Evolutionary conservation across 2,888 invertebrate species (phyloP).

Genomic region (Criorhina ranunculi): DNA sequence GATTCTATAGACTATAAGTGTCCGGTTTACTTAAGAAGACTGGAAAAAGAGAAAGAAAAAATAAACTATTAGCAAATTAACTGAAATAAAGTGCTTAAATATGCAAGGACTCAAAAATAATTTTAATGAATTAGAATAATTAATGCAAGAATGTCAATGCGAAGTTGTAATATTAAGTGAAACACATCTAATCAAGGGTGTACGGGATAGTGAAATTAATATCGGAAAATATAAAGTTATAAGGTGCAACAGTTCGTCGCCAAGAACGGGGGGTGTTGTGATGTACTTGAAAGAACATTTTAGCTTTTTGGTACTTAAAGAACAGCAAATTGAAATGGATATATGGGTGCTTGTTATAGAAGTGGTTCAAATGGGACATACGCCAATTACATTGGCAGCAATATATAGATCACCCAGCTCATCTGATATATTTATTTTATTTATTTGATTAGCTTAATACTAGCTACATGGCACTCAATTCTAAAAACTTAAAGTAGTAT

Average conservation of each 20-base stretch:
- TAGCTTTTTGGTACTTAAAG: neutral
- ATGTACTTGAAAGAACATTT: constrained; percentile 1
- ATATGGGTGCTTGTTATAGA: constrained; percentile 4
- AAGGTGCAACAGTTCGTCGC: neutral
- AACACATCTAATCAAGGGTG: constrained; percentile 6
- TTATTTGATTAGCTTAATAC: too few relatives aligned
- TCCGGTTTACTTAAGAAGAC: constrained; percentile 18
- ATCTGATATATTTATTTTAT: too few relatives aligned
- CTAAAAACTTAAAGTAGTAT: too few relatives aligned
- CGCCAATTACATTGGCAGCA: neutral
- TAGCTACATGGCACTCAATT: too few relatives aligned
- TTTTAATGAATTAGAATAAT: constrained; percentile 19
- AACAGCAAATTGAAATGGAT: neutral
- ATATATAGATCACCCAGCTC: constrained; percentile 1
- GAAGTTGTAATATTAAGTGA: constrained; percentile 11
- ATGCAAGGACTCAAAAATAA: constrained; percentile 26
- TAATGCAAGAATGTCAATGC: neutral
- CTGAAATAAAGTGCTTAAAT: constrained; percentile 5
- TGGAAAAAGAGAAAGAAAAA: constrained; percentile 1
- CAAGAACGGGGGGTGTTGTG: neutral
- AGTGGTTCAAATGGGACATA: neutral
- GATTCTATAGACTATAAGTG: constrained; percentile 5
- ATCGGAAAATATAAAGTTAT: neutral
- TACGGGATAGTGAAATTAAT: neutral
- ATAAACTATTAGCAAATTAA: constrained; percentile 27